Conservation (phyloP, 2,113 vertebrate species). For the Cynopterus brachyotis region DNA sequence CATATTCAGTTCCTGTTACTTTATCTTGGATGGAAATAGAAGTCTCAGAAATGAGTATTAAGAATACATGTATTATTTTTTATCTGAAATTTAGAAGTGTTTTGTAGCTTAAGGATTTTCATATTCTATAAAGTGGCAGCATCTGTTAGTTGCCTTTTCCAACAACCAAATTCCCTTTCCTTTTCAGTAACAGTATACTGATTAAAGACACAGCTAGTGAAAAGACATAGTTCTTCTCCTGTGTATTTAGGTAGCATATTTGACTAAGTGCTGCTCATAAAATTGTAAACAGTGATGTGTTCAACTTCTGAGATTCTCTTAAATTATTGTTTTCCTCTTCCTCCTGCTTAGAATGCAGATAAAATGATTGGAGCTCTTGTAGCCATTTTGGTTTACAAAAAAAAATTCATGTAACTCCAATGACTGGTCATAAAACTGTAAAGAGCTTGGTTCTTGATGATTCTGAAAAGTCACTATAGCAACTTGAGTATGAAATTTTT, state of each 20-base stretch:
- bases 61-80: background rate
- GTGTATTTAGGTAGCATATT: background rate
- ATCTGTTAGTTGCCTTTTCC: background rate
- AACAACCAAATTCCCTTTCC: background rate
- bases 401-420: background rate
- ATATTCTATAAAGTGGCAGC: background rate
- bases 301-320: background rate
- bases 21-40: background rate
- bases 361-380: background rate
- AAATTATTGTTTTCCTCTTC: background rate
- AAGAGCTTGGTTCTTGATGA: background rate
- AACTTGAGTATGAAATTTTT: background rate
- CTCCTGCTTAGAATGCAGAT: background rate
- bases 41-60: constrained; percentile 8
- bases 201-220: background rate
- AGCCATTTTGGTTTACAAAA: background rate
- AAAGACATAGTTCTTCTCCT: background rate
- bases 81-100: background rate
- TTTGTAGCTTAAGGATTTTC: background rate
- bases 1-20: background rate
- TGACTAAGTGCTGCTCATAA: background rate
- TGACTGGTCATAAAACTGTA: background rate
- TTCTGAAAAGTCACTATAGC: background rate
- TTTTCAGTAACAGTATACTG: background rate
- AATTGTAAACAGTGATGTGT: background rate